Conservation (phyloP, 2,797 vertebrate genomes). For the Mormyrops boulengeri region DNA sequence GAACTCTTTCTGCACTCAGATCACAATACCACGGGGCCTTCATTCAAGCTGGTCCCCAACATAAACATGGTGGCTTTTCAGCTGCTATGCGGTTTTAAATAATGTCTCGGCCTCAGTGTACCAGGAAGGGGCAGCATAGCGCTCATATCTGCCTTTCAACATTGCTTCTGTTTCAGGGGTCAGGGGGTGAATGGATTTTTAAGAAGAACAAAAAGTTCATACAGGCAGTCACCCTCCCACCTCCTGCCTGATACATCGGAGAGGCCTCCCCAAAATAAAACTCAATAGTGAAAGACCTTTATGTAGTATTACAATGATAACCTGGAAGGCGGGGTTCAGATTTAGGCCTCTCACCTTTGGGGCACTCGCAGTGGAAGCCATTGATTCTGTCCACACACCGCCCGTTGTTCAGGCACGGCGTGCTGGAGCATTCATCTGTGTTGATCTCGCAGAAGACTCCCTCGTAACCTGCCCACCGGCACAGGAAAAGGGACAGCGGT, state of each 20-base stretch:
- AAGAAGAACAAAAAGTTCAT: neutral
- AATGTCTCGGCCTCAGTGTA: constrained; percentile 43
- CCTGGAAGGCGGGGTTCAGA: neutral
- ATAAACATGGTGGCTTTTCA: constrained; percentile 41
- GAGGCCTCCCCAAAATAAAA: neutral
- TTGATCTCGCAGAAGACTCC: constrained; percentile 86
- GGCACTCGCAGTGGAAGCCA: constrained; percentile 84
- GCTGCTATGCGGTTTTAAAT: constrained; percentile 48
- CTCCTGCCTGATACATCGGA: neutral
- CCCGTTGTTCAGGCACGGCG: constrained; percentile 85
- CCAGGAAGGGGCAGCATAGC: constrained; percentile 45
- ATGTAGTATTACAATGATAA: neutral
- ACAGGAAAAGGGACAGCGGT: neutral
- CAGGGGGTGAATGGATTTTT: neutral
- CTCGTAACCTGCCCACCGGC: constrained; percentile 72
- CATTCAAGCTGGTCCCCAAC: constrained; percentile 31
- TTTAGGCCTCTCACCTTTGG: constrained; percentile 70
- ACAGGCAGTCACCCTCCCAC: neutral
- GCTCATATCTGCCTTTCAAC: constrained; percentile 45
- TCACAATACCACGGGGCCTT: constrained; percentile 37
- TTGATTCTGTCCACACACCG: constrained; percentile 92
- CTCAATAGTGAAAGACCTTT: neutral
- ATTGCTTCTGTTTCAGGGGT: constrained; percentile 43
- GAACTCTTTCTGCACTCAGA: constrained; percentile 39
- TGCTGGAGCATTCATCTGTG: constrained; percentile 81